A percentile compares a stretch with the other conserved stretches of the same genome.
phyloP scores from a whole-genome alignment of 2,113 vertebrate species.

The Prietella phreatophila region DNA sequence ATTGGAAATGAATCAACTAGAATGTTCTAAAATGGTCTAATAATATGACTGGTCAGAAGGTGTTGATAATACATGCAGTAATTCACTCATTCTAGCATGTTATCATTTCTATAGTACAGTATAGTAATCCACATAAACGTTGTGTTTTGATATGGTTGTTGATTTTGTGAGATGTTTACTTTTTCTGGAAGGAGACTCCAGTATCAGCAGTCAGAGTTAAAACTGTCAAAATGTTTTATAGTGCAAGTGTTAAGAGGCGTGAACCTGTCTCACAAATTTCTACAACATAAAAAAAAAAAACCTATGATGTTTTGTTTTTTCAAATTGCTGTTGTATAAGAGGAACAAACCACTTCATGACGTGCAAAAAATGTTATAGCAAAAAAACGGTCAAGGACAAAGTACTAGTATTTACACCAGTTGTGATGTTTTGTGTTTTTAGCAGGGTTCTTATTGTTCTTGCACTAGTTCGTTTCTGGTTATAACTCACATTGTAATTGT shows the following conservation, averaged over 20 bases:
- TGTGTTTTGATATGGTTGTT: background rate
- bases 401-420: background rate
- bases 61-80: background rate
- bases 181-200: background rate
- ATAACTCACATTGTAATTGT: background rate
- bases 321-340: background rate
- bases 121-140: no score
- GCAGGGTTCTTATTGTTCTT: background rate
- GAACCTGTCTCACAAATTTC: no score
- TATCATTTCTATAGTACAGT: no score
- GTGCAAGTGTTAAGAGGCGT: no score
- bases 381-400: background rate
- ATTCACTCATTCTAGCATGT: no score
- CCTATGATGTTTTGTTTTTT: no score
- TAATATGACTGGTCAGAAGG: background rate
- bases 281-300: no score
- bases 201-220: background rate
- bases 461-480: background rate
- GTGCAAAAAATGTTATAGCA: background rate
- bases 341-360: background rate
- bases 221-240: background rate
- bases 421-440: background rate
- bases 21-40: background rate
- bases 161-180: background rate
- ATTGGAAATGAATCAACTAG: background rate